These are phyloP conservation scores for Epistrophella euchroma DNA, from an alignment of 2,888 invertebrate genomes.

Conservation along the genomic window DNA sequence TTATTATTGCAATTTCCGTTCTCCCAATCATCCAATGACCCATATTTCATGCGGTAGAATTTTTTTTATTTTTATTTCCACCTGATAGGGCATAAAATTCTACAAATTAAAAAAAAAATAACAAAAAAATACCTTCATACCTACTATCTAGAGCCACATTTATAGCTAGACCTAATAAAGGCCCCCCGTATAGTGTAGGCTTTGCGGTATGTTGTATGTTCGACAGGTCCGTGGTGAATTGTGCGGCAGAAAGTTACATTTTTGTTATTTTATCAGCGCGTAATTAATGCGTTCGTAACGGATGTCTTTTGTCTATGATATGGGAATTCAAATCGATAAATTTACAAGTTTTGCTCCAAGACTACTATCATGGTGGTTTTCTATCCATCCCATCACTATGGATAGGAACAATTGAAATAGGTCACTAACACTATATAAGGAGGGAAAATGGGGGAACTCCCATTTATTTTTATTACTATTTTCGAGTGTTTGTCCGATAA, in stretches of 20 bases:
- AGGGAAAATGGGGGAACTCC: conserved; percentile 30
- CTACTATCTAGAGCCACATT: background rate
- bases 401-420: conserved; percentile 46
- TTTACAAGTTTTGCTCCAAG: conserved; percentile 22
- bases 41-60: conserved; percentile 56
- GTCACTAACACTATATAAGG: conserved; percentile 59
- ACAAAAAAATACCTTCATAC: background rate
- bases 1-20: conserved; percentile 73
- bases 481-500: conserved; percentile 50
- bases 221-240: background rate
- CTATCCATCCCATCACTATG: background rate
- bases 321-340: conserved; percentile 63
- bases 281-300: conserved; percentile 60
- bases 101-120: background rate
- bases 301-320: conserved; percentile 43
- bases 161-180: background rate
- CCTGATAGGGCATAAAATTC: conserved; percentile 46
- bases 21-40: conserved; percentile 56
- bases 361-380: background rate
- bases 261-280: conserved; percentile 65
- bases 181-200: conserved; percentile 12
- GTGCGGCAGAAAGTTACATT: conserved; percentile 35
- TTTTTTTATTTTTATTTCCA: conserved; percentile 50
- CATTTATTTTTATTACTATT: conserved; percentile 56
- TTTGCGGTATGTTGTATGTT: background rate